A percentile compares a stretch with the other conserved stretches of the same genome.
These are phyloP conservation scores for Acronicta alni DNA, from an alignment of 2,888 invertebrate genomes.

Conservation along the genomic window DNA sequence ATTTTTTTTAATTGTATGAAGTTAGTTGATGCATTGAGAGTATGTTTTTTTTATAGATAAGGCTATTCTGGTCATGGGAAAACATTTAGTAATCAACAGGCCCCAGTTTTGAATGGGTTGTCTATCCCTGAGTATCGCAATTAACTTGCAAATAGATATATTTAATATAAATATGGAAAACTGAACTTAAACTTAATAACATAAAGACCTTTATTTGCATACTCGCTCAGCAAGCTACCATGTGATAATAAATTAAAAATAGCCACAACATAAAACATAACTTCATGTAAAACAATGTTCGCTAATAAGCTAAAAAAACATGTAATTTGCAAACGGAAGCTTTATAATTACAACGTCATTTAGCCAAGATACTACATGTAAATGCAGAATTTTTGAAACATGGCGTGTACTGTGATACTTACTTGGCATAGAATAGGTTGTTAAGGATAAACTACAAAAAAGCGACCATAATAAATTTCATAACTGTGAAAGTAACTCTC, in stretches of 20 bases:
- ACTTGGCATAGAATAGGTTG: neutral
- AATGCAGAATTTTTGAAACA: conserved; percentile 14
- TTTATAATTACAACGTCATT: conserved; percentile 50
- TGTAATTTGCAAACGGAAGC: conserved; percentile 57
- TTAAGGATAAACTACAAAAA: neutral
- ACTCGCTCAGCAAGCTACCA: neutral
- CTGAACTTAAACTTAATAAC: too few species aligned
- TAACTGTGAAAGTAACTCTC: too few species aligned
- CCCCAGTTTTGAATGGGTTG: too few species aligned
- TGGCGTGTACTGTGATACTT: conserved; percentile 29
- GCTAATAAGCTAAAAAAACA: conserved; percentile 54
- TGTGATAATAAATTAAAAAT: conserved; percentile 23
- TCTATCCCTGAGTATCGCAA: too few species aligned
- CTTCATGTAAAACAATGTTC: conserved; percentile 38
- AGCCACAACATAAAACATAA: conserved; percentile 26
- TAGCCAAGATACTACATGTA: conserved; percentile 25
- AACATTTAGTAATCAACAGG: too few species aligned
- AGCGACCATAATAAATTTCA: too few species aligned
- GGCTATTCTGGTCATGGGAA: too few species aligned
- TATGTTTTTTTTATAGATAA: too few species aligned
- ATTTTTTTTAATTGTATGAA: neutral
- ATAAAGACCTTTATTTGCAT: neutral
- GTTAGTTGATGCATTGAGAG: too few species aligned
- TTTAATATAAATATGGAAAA: too few species aligned
- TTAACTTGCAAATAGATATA: too few species aligned